Percentiles rank a stretch among this genome's conserved stretches.
Conservation (phyloP, 2,888 invertebrate species). For the Latrodectus elegans region DNA sequence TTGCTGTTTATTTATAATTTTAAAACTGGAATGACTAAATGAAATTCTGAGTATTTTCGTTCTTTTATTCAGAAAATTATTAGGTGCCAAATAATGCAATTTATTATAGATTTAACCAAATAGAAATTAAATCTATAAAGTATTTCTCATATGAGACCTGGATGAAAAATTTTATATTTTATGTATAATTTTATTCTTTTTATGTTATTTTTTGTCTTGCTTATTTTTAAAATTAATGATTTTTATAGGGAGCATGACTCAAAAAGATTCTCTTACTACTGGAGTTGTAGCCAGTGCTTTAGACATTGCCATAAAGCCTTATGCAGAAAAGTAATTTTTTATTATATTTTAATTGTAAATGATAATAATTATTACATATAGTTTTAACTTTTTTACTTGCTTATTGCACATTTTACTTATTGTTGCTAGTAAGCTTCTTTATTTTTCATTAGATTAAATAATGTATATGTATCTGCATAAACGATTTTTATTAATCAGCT, state of each 20-base stretch:
- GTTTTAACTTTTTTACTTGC: neutral
- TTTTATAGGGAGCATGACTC: conserved; percentile 15
- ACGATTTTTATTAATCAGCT: too few species aligned
- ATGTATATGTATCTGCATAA: too few species aligned
- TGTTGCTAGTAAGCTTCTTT: neutral
- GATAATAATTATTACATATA: neutral
- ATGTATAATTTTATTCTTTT: neutral
- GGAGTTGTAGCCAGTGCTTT: conserved; percentile 32
- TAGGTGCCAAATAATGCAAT: too few species aligned
- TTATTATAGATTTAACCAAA: too few species aligned
- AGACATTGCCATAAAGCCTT: conserved; percentile 9
- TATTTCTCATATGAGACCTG: neutral
- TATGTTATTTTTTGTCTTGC: neutral
- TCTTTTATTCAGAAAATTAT: too few species aligned
- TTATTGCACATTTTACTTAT: neutral
- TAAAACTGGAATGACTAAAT: too few species aligned
- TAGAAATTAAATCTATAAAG: neutral
- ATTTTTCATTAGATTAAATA: neutral
- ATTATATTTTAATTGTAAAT: neutral
- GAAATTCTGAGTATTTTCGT: too few species aligned
- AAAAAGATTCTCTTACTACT: conserved; percentile 4
- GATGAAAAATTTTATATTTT: neutral
- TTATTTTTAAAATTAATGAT: neutral
- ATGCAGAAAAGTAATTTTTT: conserved; percentile 26
- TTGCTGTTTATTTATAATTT: too few species aligned